Evolutionary conservation across 2,888 invertebrate species (phyloP).

Genomic region (Tetanocera ferruginea): DNA sequence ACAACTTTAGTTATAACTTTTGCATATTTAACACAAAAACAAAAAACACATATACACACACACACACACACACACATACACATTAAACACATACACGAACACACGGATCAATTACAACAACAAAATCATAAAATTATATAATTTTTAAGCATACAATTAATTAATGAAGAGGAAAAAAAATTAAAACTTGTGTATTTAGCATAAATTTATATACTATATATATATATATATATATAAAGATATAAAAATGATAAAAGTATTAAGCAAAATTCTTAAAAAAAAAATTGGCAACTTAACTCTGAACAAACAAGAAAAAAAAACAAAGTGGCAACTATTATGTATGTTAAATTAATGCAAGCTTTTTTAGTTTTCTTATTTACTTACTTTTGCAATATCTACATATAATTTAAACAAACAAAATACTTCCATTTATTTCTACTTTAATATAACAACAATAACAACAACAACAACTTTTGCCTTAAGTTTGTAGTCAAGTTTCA

Average conservation of each 20-base stretch:
- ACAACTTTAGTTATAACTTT: background rate
- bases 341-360: background rate
- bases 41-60: background rate
- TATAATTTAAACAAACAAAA: background rate
- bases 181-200: conserved; percentile 25
- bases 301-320: conserved; percentile 1
- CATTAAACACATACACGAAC: background rate
- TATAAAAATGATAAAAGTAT: conserved; percentile 24
- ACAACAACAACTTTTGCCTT: too few relatives aligned
- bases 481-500: too few relatives aligned
- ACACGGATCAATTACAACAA: conserved; percentile 22
- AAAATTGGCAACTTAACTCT: conserved; percentile 37
- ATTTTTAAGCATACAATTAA: conserved; percentile 20
- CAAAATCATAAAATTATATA: background rate
- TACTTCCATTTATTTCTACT: background rate
- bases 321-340: background rate
- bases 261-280: conserved; percentile 37
- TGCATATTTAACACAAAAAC: conserved; percentile 1
- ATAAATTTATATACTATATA: conserved; percentile 35
- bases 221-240: conserved; percentile 19
- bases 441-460: background rate
- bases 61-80: conserved; percentile 24
- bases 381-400: background rate
- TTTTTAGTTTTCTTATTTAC: background rate
- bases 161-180: background rate